Conservation (phyloP, 1,140 invertebrate species). For the Drosophila nikananu region DNA sequence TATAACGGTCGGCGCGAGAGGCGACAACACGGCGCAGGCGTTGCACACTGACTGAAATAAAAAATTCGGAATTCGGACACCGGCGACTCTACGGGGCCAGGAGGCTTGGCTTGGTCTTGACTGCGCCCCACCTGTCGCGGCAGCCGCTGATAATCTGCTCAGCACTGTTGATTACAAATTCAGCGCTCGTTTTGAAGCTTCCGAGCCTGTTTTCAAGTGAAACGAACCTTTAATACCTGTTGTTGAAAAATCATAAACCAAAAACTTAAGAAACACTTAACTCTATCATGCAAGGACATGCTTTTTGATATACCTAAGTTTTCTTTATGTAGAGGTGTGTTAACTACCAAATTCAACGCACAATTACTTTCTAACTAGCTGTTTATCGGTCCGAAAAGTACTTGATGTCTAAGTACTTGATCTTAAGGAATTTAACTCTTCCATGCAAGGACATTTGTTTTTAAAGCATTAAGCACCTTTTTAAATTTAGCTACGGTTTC, state of each 20-base stretch:
- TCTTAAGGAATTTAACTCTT: too few species aligned
- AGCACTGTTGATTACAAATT: constrained; percentile 39
- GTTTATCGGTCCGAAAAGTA: too few species aligned
- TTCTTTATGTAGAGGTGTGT: too few species aligned
- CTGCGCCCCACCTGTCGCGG: constrained; percentile 20
- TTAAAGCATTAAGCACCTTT: neutral
- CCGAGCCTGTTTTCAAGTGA: neutral
- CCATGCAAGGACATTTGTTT: too few species aligned
- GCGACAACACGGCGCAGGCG: constrained; percentile 49
- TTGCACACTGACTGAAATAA: constrained; percentile 46
- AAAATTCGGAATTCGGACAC: constrained; percentile 35
- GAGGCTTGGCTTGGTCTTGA: constrained; percentile 21
- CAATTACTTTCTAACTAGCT: too few species aligned
- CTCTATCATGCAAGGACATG: neutral
- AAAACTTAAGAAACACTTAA: neutral
- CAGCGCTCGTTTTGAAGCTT: constrained; percentile 19
- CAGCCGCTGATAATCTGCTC: constrained; percentile 36
- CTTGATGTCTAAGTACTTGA: too few species aligned
- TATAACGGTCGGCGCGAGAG: constrained; percentile 35
- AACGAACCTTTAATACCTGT: neutral
- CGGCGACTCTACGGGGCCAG: constrained; percentile 14
- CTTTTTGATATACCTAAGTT: too few species aligned
- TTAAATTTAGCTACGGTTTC: neutral
- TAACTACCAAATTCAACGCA: too few species aligned
- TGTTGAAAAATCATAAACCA: neutral